Evolutionary conservation across 1,140 invertebrate genomes (phyloP).

Genomic region (Drosophila persimilis): DNA sequence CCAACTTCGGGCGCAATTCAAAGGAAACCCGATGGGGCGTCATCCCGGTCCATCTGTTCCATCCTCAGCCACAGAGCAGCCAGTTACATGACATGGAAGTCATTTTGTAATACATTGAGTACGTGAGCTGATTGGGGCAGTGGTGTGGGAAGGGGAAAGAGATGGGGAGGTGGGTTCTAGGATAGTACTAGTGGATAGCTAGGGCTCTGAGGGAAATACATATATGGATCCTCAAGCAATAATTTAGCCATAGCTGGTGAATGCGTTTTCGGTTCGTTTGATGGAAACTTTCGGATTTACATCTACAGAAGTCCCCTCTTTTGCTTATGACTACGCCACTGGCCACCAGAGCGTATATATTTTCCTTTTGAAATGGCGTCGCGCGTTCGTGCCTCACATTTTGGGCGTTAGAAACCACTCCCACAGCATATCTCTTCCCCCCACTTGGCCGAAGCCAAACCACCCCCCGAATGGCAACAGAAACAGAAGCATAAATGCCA

Average conservation of each 20-base stretch:
- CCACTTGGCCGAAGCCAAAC: conserved; percentile 33
- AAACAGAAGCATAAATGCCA: conserved; percentile 37
- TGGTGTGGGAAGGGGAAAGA: neutral
- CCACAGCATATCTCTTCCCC: conserved; percentile 22
- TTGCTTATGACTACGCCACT: conserved; percentile 26
- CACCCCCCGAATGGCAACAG: conserved; percentile 46
- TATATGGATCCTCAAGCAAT: no score
- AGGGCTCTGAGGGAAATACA: neutral
- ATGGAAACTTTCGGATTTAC: no score
- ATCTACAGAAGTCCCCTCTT: no score
- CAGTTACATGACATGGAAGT: conserved; percentile 77
- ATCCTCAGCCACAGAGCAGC: conserved; percentile 29
- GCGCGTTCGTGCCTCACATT: conserved; percentile 27
- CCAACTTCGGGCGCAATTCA: conserved; percentile 68
- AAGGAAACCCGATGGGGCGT: conserved; percentile 58
- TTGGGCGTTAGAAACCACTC: conserved; percentile 62
- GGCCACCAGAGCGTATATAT: conserved; percentile 17
- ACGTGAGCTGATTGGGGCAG: conserved; percentile 57
- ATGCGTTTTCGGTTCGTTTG: no score
- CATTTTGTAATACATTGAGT: conserved; percentile 76
- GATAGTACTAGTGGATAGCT: conserved; percentile 1
- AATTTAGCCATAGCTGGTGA: no score
- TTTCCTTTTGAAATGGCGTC: conserved; percentile 64
- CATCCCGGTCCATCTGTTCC: conserved; percentile 34
- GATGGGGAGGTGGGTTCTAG: neutral